Conservation (phyloP, 2,113 vertebrate species). For the Nanorana parkeri region DNA sequence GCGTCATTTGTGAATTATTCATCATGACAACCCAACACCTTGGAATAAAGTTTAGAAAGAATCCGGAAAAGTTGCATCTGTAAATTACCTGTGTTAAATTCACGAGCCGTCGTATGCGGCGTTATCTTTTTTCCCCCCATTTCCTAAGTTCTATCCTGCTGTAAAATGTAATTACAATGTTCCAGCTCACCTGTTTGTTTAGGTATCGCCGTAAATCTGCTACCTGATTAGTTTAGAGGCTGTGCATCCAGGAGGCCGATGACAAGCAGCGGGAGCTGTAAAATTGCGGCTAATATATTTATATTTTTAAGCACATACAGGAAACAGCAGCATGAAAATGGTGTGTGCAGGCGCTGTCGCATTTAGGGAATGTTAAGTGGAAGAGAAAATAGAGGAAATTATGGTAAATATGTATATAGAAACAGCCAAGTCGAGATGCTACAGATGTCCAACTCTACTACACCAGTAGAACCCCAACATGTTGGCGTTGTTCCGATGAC, state of each 20-base stretch:
- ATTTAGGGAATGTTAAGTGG: too few species aligned
- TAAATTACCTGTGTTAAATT: conserved; percentile 11
- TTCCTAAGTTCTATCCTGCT: conserved; percentile 9
- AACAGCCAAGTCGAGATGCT: too few species aligned
- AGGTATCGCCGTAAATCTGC: conserved; percentile 30
- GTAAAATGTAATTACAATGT: conserved; percentile 38
- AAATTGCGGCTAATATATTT: conserved; percentile 25
- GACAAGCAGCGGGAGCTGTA: conserved; percentile 8
- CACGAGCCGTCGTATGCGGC: conserved; percentile 2
- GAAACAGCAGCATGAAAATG: background rate
- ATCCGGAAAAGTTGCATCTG: background rate
- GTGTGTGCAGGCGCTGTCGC: too few species aligned
- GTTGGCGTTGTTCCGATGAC: too few species aligned
- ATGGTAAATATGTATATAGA: too few species aligned
- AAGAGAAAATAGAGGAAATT: too few species aligned
- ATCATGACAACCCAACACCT: too few species aligned
- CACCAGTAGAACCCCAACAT: too few species aligned
- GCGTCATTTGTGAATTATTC: too few species aligned
- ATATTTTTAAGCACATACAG: background rate
- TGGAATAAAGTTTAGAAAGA: too few species aligned
- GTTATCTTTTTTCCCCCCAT: background rate
- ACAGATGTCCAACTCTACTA: too few species aligned
- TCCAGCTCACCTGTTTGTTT: conserved; percentile 41
- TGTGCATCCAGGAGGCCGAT: background rate
- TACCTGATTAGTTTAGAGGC: conserved; percentile 9